phyloP scores from a whole-genome alignment of 2,888 invertebrate genomes.

The Melanostoma mellinum region DNA sequence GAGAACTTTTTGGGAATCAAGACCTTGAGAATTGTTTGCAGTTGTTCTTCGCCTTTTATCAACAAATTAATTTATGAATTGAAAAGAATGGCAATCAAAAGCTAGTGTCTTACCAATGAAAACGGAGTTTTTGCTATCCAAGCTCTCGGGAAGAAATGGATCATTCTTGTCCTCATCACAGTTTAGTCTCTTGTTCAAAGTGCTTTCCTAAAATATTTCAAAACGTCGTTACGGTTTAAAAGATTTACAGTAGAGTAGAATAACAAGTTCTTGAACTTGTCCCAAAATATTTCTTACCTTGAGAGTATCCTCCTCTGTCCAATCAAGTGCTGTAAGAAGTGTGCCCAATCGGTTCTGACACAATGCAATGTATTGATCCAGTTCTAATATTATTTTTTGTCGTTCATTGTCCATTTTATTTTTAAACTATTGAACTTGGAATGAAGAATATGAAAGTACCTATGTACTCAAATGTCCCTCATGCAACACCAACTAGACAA shows the following conservation, averaged over 20 bases:
- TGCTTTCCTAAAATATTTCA: conserved; percentile 23
- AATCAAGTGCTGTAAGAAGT: conserved; percentile 75
- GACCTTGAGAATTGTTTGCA: conserved; percentile 73
- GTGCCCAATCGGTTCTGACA: conserved; percentile 73
- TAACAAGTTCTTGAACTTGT: conserved; percentile 5
- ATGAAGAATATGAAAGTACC: no score
- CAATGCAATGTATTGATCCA: conserved; percentile 62
- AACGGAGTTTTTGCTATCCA: conserved; percentile 71
- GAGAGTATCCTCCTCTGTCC: conserved; percentile 75
- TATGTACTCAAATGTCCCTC: no score
- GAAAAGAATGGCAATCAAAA: no score
- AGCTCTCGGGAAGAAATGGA: conserved; percentile 71
- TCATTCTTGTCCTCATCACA: conserved; percentile 34
- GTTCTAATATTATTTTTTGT: conserved; percentile 6
- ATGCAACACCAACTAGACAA: no score
- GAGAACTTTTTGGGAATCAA: conserved; percentile 75
- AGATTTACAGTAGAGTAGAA: no score
- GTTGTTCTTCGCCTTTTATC: conserved; percentile 53
- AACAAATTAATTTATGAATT: not conserved
- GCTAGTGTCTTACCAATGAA: conserved; percentile 69
- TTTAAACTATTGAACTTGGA: not conserved
- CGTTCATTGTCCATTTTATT: conserved; percentile 5
- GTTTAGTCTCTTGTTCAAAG: not conserved
- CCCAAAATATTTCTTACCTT: conserved; percentile 67
- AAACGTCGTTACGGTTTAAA: not conserved